Conservation (phyloP, 2,797 vertebrate genomes). For the Phoxinus dragarum region DNA sequence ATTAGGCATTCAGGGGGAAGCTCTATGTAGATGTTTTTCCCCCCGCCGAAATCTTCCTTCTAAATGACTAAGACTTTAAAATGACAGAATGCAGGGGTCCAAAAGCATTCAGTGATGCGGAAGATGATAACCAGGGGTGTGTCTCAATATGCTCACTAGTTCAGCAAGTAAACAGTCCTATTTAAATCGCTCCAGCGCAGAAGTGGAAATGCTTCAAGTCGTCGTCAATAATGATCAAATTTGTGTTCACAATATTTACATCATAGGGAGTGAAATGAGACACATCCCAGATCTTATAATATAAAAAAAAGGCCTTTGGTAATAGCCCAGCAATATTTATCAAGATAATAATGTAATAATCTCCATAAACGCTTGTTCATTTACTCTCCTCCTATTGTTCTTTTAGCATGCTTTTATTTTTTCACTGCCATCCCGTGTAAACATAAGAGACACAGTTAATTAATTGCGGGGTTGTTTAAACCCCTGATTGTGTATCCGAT, state of each 20-base stretch:
- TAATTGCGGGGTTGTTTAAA: constrained; percentile 62
- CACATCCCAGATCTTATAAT: not conserved
- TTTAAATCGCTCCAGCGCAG: not conserved
- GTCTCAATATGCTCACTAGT: constrained; percentile 5
- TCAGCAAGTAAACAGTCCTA: not conserved
- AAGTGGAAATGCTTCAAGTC: not conserved
- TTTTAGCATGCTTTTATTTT: constrained; percentile 30
- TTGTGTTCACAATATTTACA: not conserved
- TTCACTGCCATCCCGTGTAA: constrained; percentile 41
- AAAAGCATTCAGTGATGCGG: constrained; percentile 20
- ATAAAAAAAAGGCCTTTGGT: constrained; percentile 32
- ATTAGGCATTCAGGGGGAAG: constrained; percentile 57
- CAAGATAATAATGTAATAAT: constrained; percentile 49
- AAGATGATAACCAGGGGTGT: constrained; percentile 18
- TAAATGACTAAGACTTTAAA: constrained; percentile 39
- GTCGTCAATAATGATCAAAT: not conserved
- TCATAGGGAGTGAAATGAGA: not conserved
- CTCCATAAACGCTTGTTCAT: constrained; percentile 45
- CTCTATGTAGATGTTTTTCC: constrained; percentile 54
- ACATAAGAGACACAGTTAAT: constrained; percentile 55
- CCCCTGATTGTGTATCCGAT: constrained; percentile 60
- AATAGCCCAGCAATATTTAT: constrained; percentile 45
- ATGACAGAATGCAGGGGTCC: constrained; percentile 34
- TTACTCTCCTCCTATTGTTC: constrained; percentile 35
- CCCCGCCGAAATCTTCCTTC: constrained; percentile 33